Evolutionary conservation across 2,113 vertebrate genomes (phyloP), one percentile per base, ranked within the genome.

Genomic region (Corythornis cristatus): DNA sequence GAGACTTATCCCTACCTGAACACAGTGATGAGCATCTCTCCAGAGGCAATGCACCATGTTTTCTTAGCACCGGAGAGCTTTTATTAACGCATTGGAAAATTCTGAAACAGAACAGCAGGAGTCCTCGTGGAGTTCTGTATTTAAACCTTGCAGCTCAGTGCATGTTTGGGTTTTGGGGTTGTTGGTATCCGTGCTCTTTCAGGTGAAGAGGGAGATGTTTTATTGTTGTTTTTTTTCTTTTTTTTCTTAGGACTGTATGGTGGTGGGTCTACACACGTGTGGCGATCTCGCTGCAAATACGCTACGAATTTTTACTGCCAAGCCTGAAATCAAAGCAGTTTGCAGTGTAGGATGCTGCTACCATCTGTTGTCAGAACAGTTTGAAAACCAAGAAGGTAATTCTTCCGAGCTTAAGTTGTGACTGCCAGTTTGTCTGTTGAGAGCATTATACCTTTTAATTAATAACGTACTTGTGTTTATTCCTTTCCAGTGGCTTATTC

Each of bases 321-420:
- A 98, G 65, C 94, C 97, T 70, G 99, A 99, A 98, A 98, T 99
- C 93, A 98, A 97, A 58, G 98, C 98, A 1, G 98, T 99, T 93
- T 99, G 99, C 96, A 99, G 98, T 78, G 99, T 99, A 66, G 94
- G 99, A 83, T 99, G 98, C 96, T 99, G 99, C 97, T 99, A 99
- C 95, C 99, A 99, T 96, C 98, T 99, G 74, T 98, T 99, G 91
- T 98, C 99, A 89, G 99, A 99, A 97, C 98, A 99, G 96, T 99
- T 98, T 97, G 98, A 99, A 97, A 97, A 95, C 26, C 90, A 96
- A 78, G 90, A 97, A 98, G 98, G 98, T 98, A 87, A 90, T 65
- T 86, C 43, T 81, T 83, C 46, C 43, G 43, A 81, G 48, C 43
- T 84, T 74, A 51, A 56, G 25, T 93, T 68, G 62, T 71, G 46